Conservation (phyloP, 1,140 invertebrate species). For the Lepidurus couesii region DNA sequence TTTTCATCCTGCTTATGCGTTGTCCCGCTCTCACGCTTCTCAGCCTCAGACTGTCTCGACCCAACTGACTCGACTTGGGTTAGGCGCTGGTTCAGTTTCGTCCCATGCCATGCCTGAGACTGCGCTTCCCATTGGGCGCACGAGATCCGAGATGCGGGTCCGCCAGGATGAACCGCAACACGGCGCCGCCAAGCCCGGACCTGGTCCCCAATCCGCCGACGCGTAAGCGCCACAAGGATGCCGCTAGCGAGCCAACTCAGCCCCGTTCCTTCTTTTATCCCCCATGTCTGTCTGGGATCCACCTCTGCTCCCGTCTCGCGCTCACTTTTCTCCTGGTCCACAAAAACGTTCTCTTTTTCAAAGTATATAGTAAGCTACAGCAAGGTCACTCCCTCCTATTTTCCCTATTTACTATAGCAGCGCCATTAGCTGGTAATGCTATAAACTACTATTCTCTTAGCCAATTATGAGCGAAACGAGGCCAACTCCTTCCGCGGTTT, state of each 20-base stretch:
- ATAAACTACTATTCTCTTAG: neutral
- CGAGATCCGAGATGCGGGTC: neutral
- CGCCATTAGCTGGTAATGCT: neutral
- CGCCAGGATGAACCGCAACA: neutral
- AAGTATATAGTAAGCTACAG: neutral
- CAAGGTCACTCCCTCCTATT: neutral
- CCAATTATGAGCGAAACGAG: neutral
- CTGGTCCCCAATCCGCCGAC: neutral
- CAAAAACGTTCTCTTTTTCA: neutral
- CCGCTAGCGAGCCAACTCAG: neutral
- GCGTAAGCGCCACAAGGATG: neutral
- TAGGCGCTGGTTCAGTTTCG: slow-evolving; percentile 3
- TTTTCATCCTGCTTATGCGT: neutral
- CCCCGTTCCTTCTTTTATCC: neutral
- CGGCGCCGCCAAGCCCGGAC: neutral
- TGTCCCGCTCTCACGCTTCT: neutral
- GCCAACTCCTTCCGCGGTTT: neutral
- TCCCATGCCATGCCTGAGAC: neutral
- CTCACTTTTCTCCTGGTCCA: neutral
- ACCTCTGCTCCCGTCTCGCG: neutral
- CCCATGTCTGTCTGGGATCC: neutral
- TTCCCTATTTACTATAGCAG: neutral
- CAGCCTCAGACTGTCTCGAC: slow-evolving; percentile 9
- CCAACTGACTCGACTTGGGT: slow-evolving; percentile 16
- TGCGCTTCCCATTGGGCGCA: slow-evolving; percentile 13